phyloP scores from a whole-genome alignment of 2,797 vertebrate species.

The Enteromius afrohamiltoni region DNA sequence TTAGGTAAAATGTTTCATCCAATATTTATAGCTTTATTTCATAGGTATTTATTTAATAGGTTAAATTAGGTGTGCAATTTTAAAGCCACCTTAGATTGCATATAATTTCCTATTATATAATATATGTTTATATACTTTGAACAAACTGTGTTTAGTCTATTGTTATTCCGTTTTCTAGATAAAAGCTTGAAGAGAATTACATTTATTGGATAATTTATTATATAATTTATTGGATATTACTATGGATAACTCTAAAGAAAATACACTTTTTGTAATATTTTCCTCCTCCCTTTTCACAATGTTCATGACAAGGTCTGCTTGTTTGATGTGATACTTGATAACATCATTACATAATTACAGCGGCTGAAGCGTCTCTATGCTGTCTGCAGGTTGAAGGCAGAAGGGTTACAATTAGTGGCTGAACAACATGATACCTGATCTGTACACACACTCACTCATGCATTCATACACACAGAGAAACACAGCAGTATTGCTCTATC shows the following conservation, averaged over 20 bases:
- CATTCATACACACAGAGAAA: constrained; percentile 27
- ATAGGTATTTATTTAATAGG: background rate
- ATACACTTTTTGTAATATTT: background rate
- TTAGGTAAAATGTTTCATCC: background rate
- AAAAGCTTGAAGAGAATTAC: no score
- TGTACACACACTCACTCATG: constrained; percentile 9
- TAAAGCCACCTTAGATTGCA: background rate
- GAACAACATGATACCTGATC: constrained; percentile 37
- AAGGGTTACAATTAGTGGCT: background rate
- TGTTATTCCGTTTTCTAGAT: no score
- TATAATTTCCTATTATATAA: background rate
- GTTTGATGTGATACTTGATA: constrained; percentile 30
- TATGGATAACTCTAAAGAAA: background rate
- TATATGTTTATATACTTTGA: background rate
- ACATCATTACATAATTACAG: constrained; percentile 31
- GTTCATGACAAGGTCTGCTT: constrained; percentile 6
- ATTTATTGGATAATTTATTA: no score
- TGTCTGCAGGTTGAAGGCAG: constrained; percentile 31
- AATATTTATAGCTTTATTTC: background rate
- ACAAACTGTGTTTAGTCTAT: background rate
- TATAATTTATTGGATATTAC: no score
- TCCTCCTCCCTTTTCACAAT: background rate
- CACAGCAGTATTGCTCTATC: background rate
- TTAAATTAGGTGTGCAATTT: background rate
- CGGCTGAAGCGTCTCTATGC: constrained; percentile 7